Percentiles rank a stretch among this genome's conserved stretches.
Evolutionary conservation across 1,140 invertebrate genomes (phyloP).

Genomic region (Yoshiicerus persimilis): DNA sequence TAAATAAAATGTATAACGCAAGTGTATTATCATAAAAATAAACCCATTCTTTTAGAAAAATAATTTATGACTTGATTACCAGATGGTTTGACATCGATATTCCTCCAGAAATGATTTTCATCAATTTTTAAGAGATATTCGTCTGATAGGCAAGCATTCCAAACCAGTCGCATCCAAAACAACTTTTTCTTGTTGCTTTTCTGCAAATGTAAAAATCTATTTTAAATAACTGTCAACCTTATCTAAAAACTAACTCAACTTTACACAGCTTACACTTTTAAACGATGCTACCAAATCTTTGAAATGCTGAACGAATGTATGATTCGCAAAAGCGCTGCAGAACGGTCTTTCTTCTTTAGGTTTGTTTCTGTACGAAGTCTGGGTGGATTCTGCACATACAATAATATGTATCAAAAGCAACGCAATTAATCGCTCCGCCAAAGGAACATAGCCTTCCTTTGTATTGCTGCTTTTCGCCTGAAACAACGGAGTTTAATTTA

Average conservation of each 20-base stretch:
- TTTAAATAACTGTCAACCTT: no score
- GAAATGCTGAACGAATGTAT: neutral
- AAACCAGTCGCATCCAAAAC: neutral
- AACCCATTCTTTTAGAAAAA: no score
- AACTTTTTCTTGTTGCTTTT: neutral
- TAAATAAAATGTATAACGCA: no score
- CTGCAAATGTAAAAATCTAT: neutral
- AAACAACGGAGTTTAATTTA: neutral
- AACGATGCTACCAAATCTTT: neutral
- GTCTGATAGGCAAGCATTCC: neutral
- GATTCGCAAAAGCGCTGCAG: neutral
- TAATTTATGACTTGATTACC: no score
- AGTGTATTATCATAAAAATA: no score
- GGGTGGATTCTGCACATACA: neutral
- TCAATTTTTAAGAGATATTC: neutral
- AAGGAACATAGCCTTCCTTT: neutral
- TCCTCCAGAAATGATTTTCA: no score
- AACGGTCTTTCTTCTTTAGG: neutral
- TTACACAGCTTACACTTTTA: neutral
- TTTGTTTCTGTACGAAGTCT: neutral
- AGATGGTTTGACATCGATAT: no score
- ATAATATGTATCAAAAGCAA: neutral
- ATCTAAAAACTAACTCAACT: no score
- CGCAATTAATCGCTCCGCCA: neutral
- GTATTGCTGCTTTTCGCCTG: neutral